phyloP scores from a whole-genome alignment of 2,888 invertebrate species.

The Rhingia campestris region DNA sequence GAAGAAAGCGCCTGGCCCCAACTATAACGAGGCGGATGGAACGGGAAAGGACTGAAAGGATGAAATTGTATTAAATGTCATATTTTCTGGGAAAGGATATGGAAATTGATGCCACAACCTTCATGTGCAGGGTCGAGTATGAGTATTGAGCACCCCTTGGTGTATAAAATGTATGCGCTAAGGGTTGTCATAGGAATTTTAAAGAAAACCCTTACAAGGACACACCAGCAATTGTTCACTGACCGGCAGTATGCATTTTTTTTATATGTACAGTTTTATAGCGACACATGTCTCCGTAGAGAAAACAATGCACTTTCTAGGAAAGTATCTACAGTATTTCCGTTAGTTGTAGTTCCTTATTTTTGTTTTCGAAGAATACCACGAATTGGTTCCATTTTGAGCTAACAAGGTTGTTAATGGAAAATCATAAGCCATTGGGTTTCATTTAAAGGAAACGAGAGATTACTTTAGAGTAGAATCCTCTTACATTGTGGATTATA shows the following conservation, averaged over 20 bases:
- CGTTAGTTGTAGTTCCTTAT: too few species aligned
- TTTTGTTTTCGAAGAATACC: too few species aligned
- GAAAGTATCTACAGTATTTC: too few species aligned
- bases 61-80: slow-evolving; percentile 51
- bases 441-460: too few species aligned
- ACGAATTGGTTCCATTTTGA: too few species aligned
- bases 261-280: too few species aligned
- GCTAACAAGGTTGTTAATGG: too few species aligned
- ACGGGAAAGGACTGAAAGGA: background rate
- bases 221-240: background rate
- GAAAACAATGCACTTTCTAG: too few species aligned
- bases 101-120: slow-evolving; percentile 46
- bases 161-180: slow-evolving; percentile 16
- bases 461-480: too few species aligned
- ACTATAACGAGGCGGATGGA: background rate
- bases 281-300: too few species aligned
- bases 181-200: slow-evolving; percentile 5
- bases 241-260: background rate
- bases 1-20: background rate
- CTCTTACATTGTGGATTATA: too few species aligned
- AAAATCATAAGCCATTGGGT: too few species aligned
- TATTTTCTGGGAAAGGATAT: slow-evolving; percentile 48
- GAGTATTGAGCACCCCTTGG: background rate
- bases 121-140: slow-evolving; percentile 16
- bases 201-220: background rate